These are phyloP conservation scores for Platyscapa corneri DNA, from an alignment of 1,140 invertebrate genomes.

Conservation along the genomic window DNA sequence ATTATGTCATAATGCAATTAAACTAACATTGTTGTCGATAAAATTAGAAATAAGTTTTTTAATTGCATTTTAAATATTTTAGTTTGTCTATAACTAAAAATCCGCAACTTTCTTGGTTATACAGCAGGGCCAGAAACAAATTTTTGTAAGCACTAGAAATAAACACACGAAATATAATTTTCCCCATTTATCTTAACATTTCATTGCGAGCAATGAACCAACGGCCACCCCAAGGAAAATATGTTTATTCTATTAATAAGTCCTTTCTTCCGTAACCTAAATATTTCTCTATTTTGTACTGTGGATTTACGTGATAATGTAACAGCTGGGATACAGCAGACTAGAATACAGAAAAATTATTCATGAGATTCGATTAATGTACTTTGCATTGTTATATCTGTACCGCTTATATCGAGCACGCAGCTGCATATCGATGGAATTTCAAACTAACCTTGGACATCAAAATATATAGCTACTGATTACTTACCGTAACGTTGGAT, in stretches of 20 bases:
- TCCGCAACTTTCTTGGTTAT: neutral
- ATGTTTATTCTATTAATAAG: conserved; percentile 53
- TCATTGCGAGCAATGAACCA: conserved; percentile 54
- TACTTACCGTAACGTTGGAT: too few species aligned
- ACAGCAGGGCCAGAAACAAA: too few species aligned
- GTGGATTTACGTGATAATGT: neutral
- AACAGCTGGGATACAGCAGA: neutral
- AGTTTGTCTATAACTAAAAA: neutral
- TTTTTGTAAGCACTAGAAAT: too few species aligned
- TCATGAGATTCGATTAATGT: neutral
- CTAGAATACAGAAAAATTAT: neutral
- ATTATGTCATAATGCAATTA: too few species aligned
- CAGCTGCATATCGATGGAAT: neutral
- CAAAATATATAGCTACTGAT: too few species aligned
- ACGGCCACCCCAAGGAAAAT: conserved; percentile 43
- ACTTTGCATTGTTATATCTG: neutral
- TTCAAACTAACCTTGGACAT: neutral
- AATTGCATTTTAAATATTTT: conserved; percentile 19
- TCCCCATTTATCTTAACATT: conserved; percentile 48
- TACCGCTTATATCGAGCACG: neutral
- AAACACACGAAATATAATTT: conserved; percentile 53
- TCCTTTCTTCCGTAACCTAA: conserved; percentile 6
- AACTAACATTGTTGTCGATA: neutral
- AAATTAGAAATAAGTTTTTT: too few species aligned
- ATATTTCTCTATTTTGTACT: conserved; percentile 23